Evolutionary conservation across 2,797 vertebrate species (phyloP).

Genomic region (Danio aesculapii): DNA sequence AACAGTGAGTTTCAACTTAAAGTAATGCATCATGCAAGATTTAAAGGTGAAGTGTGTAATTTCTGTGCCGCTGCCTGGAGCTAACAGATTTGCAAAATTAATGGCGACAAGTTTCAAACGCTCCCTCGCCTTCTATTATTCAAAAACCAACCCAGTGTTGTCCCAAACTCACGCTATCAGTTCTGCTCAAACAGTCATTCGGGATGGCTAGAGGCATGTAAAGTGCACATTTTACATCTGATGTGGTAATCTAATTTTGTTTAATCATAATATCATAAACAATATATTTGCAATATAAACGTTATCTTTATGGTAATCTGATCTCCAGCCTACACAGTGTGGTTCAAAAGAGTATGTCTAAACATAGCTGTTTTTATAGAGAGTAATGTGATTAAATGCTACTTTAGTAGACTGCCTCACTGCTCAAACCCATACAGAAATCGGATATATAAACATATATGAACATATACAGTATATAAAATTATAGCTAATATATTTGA

Average conservation of each 20-base stretch:
- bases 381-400: no score
- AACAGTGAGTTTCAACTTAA: background rate
- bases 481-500: no score
- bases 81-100: slow-evolving; percentile 5
- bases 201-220: background rate
- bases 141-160: background rate
- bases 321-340: no score
- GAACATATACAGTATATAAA: no score
- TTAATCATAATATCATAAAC: background rate
- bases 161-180: background rate
- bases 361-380: no score
- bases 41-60: background rate
- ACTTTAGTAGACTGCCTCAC: no score
- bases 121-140: slow-evolving; percentile 2
- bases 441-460: no score
- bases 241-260: background rate
- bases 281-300: background rate
- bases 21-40: background rate
- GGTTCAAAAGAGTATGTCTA: no score
- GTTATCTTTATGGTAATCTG: background rate
- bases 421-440: no score
- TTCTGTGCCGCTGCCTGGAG: background rate
- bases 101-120: slow-evolving; percentile 1
- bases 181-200: slow-evolving; percentile 2
- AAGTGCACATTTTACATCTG: background rate